Conservation (phyloP, 1,140 invertebrate species). For the Aphidius ervi region DNA sequence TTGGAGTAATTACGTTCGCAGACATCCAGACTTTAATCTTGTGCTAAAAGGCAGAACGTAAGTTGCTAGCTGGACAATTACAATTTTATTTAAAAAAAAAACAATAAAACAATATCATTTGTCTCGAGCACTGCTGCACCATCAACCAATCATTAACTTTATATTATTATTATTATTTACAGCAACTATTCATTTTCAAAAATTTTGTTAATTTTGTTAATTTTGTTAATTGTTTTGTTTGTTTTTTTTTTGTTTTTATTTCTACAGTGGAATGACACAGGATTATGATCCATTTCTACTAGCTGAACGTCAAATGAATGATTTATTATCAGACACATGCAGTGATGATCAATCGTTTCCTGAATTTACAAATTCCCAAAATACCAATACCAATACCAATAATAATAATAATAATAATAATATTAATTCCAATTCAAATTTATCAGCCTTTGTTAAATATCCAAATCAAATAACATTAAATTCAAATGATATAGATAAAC, state of each 20-base stretch:
- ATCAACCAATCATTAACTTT: neutral
- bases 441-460: conserved; percentile 51
- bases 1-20: conserved; percentile 44
- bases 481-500: conserved; percentile 27
- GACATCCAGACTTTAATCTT: conserved; percentile 48
- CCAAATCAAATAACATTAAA: conserved; percentile 19
- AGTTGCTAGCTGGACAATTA: conserved; percentile 28
- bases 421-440: conserved; percentile 30
- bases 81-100: neutral
- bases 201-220: neutral
- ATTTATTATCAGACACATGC: conserved; percentile 55
- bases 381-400: conserved; percentile 25
- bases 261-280: conserved; percentile 46
- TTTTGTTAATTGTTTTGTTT: neutral
- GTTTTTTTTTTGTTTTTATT: neutral
- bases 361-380: conserved; percentile 24
- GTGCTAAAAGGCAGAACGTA: conserved; percentile 49
- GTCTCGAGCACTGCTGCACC: neutral
- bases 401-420: neutral
- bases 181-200: neutral
- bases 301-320: conserved; percentile 67
- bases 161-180: neutral
- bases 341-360: conserved; percentile 41
- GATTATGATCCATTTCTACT: conserved; percentile 65
- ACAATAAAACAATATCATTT: neutral